Percentiles rank a stretch among this genome's conserved stretches.
Evolutionary conservation across 2,797 vertebrate species (phyloP).

Genomic region (Phylloscopus collybita): DNA sequence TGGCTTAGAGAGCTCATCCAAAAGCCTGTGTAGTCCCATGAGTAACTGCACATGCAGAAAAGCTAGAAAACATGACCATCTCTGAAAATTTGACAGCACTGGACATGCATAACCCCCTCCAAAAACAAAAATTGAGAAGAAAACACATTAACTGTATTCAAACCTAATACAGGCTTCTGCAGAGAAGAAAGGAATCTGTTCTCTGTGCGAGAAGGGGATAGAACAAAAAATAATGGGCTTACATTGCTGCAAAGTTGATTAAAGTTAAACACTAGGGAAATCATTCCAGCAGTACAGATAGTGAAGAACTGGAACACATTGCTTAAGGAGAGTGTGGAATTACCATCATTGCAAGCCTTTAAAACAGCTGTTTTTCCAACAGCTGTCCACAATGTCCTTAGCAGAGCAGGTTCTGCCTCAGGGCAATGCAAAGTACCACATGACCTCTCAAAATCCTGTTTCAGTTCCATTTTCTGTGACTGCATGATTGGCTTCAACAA

Average conservation of each 20-base stretch:
- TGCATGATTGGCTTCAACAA: constrained; percentile 9
- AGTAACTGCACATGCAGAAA: neutral
- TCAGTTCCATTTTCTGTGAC: neutral
- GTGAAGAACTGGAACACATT: neutral
- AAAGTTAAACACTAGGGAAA: neutral
- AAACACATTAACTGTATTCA: neutral
- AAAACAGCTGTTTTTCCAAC: constrained; percentile 9
- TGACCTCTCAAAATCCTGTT: constrained; percentile 7
- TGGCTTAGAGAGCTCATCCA: neutral
- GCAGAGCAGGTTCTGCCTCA: neutral
- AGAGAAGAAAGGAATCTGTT: neutral
- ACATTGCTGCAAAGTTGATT: constrained; percentile 2
- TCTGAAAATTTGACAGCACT: neutral
- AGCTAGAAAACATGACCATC: neutral
- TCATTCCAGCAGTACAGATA: neutral
- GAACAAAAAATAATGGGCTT: neutral
- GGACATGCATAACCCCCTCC: neutral
- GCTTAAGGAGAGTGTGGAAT: neutral
- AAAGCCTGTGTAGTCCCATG: neutral
- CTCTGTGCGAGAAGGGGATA: neutral
- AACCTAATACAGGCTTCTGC: neutral
- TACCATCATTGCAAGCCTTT: neutral
- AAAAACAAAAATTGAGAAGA: neutral
- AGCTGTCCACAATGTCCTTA: constrained; percentile 3
- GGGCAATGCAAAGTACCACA: neutral